Base-by-base conservation (phyloP, 2,797 vertebrate genomes). In the Ctenopoma multispine region DNA sequence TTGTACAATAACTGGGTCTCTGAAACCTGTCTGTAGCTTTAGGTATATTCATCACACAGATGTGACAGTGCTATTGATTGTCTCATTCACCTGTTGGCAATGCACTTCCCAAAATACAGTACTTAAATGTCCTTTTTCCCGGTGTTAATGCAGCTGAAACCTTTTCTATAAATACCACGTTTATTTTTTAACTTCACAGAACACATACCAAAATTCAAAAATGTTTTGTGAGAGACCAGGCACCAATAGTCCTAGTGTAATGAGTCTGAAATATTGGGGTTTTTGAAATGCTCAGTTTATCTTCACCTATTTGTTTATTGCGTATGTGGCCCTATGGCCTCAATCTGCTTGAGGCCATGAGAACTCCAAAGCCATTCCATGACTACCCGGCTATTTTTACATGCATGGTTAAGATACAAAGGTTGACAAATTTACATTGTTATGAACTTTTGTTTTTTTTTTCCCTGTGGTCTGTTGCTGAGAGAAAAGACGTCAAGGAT, bases 361-460 rank as follows among this genome's bases (percentile, higher is more conserved):
- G 78, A 87, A 78, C 65, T 31, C n/a, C 34, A 24, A 1, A 41
- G 48, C 63, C 63, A 31, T 31, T 31, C 29, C 29, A 64, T 65
- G 61, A 75, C 69, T 27, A 62, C 79, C 31, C 18, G 49, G 43
- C 48, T 70, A 47, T 74, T 69, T 81, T 77, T 70, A 21, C 63
- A 58, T 27, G 72, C 62, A 36, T 53, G 61, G 65, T 61, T 38
- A 62, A 75, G 62, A 59, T 70, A 40, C 48, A 77, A 69, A 77
- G 63, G 61, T 58, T 75, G 74, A 83, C 63, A 80, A 68, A 83
- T 77, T 71, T 64, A 77, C 80, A 58, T 72, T 63, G 75, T 79
- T 81, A 47, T 29, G 58, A 72, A 51, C 72, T 48, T 72, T 53
- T 79, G 62, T n/a, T n/a, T n/a, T n/a, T n/a, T 72, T 83, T 84